Percentiles rank a stretch among this genome's conserved stretches.
Evolutionary conservation across 1,140 invertebrate genomes (phyloP).

Genomic region (Zaprionus davidi): DNA sequence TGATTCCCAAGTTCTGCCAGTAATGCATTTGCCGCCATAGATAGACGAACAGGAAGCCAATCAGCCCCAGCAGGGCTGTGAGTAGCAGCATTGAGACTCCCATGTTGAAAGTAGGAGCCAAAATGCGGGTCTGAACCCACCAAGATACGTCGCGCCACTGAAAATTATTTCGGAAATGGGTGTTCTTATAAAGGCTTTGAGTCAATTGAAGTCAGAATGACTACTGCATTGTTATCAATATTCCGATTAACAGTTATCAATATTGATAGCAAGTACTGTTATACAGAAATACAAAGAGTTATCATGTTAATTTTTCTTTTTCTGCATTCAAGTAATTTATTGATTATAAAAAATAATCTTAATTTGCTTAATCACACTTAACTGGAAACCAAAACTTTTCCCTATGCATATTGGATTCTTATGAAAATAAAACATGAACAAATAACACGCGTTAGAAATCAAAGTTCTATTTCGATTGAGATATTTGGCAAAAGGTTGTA

Average conservation of each 20-base stretch:
- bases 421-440: background rate
- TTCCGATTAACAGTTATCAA: background rate
- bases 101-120: conserved; percentile 27
- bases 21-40: conserved; percentile 47
- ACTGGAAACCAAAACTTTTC: background rate
- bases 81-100: conserved; percentile 33
- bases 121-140: background rate
- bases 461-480: background rate
- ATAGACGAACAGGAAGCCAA: conserved; percentile 39
- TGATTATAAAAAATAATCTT: background rate
- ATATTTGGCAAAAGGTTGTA: background rate
- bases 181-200: background rate
- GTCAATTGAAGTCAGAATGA: conserved; percentile 5
- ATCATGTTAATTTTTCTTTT: background rate
- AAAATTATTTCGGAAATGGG: background rate
- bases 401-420: background rate
- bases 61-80: conserved; percentile 35
- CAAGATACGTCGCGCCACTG: background rate
- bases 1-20: conserved; percentile 84
- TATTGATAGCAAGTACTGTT: background rate
- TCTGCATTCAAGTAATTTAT: background rate
- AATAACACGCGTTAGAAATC: background rate
- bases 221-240: background rate
- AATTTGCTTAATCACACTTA: background rate
- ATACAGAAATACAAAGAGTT: background rate